A percentile compares a stretch with the other conserved stretches of the same genome.
These are phyloP conservation scores for Salvelinus fontinalis DNA, from an alignment of 2,113 vertebrate genomes.

Conservation along the genomic window DNA sequence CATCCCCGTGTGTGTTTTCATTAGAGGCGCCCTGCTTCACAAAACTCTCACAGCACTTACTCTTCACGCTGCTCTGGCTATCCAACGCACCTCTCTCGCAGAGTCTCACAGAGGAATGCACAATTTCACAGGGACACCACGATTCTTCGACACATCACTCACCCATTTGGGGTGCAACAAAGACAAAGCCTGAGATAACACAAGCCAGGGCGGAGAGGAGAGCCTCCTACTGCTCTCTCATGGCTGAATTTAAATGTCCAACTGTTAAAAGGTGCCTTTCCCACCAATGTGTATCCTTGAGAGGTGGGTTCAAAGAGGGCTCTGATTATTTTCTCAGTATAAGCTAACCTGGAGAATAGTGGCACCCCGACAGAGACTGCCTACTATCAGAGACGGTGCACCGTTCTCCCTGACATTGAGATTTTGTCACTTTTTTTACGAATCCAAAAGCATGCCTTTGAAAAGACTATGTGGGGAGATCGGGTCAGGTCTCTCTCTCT, in stretches of 20 bases:
- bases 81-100: slow-evolving; percentile 55
- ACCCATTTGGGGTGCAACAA: slow-evolving; percentile 52
- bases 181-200: slow-evolving; percentile 59
- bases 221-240: slow-evolving; percentile 37
- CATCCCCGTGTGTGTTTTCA: slow-evolving; percentile 33
- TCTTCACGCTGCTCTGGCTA: slow-evolving; percentile 25
- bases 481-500: background rate
- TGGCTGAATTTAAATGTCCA: slow-evolving; percentile 19
- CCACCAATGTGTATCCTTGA: background rate
- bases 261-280: background rate
- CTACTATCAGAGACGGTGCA: background rate
- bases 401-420: background rate
- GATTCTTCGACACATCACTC: slow-evolving; percentile 43
- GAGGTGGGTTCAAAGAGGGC: background rate
- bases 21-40: slow-evolving; percentile 45
- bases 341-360: background rate
- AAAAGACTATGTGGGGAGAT: too few relatives aligned
- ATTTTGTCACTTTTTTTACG: background rate
- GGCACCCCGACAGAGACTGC: background rate
- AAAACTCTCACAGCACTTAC: slow-evolving; percentile 24
- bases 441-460: too few relatives aligned
- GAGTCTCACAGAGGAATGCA: slow-evolving; percentile 16
- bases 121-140: slow-evolving; percentile 47
- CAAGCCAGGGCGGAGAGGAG: slow-evolving; percentile 38
- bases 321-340: background rate